Evolutionary conservation across 2,888 invertebrate genomes (phyloP), one percentile per base, ranked within the genome.

Genomic region (Leptogaster cylindrica): DNA sequence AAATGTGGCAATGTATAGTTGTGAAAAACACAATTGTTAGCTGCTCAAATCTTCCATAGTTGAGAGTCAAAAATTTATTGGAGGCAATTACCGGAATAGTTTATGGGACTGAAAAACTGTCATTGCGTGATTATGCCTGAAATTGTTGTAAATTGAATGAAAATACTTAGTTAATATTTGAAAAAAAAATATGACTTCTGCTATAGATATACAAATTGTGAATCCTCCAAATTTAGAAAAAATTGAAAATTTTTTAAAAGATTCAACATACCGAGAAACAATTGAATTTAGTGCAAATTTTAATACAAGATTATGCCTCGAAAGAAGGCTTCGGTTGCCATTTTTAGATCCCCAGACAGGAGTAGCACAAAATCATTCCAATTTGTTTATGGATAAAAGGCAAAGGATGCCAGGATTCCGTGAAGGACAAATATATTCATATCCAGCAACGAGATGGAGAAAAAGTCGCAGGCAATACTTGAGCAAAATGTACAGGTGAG

Each of bases 311-410:
- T 82, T 97, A 83, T 92, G 94, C 81, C 88, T 93, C 72, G 96
- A 97, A 82, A 86, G 97, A 72, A 88, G 94, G 75, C 85, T 95
- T 82, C 87, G 97, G 72, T 87, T 97, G 84, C 97, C 97, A 23
- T 97, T 97, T 79, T 86, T 97, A 74, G 97, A 97, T 82, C 94
- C 95, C n/a, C 96, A 97, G 80, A 97, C 96, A 70, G 95, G 93
- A 71, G 94, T 97, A 58, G 97, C 97, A 27, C 97, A 97, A 80
- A 95, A 92, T 78, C 95, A 96, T 81, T 95, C 94, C 75, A 89
- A 90, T 75, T 84, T 94, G 72, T 92, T 95, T 75, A 92, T 95
- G 91, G 89, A 89, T 64, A 87, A 91, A 76, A 86, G 92, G 74
- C 93, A 96, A 79, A 87, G 97, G 72, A 90, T 95, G 85, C 96